Base-by-base conservation (phyloP, 2,113 vertebrate species). In the Dermatemys mawii region DNA sequence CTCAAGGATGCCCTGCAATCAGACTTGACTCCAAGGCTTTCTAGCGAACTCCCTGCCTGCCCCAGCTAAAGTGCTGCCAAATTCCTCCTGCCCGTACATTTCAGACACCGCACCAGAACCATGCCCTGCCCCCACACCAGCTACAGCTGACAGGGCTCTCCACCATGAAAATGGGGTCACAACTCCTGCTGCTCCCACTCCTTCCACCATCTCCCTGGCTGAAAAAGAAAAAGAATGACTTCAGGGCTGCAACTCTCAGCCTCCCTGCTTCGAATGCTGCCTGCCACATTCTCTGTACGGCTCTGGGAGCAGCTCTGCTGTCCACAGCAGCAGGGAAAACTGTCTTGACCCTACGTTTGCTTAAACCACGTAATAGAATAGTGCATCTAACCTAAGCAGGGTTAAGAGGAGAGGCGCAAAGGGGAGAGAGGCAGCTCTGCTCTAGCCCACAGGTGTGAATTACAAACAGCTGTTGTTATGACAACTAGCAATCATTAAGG, bases 381-480 rank as follows among this genome's bases (percentile, higher is more conserved):
- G 32, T 35, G 60, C 32, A 63, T 35, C 12, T 63, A 17, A 63
- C 32, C 60, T n/a, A n/a, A 46, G 44, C 60, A 49, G 1, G 0
- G 53, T 27, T 10, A 38, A 50, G 81, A 54, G 70, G 84, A 48
- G 55, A 60, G 27, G 27, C 32, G 55, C n/a, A 76, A 67, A 46
- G 80, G 60, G 49, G n/a, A 78, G 78, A 38, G 80, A 70, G 53
- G 27, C 80, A 85, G 57, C 54, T 73, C 85, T 14, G 1, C 1
- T 8, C 38, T 54, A n/a, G 48, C 2, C 4, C 5, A 7, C 60
- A 26, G 55, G 70, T 4, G 1, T n/a, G 29, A 57, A n/a, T 49
- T 3, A 46, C 87, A 79, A 50, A 49, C n/a, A 41, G 80, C 0
- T 0, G 63, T 46, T 89, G 67, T 27, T 8, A 24, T 0, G 0